Percentiles rank a stretch among this genome's conserved stretches.
phyloP scores from a whole-genome alignment of 2,797 vertebrate species.

The Notamacropus eugenii region DNA sequence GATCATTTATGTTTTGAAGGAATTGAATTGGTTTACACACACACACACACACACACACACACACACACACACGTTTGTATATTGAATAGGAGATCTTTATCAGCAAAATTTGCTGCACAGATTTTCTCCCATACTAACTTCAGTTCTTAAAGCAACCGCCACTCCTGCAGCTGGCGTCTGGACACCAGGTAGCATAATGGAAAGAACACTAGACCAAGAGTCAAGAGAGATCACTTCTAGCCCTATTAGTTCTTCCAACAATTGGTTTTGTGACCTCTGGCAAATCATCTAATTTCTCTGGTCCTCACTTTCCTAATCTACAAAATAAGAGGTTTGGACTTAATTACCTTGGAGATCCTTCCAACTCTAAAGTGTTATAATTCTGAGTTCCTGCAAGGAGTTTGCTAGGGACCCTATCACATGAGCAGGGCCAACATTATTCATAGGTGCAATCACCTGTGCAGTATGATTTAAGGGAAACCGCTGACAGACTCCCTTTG shows the following conservation, averaged over 20 bases:
- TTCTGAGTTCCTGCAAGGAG: background rate
- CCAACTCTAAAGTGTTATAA: background rate
- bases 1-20: background rate
- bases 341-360: background rate
- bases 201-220: background rate
- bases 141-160: background rate
- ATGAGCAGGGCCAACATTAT: background rate
- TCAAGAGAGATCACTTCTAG: background rate
- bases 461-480: background rate
- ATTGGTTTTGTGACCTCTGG: background rate
- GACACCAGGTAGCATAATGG: background rate
- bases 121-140: background rate
- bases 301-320: background rate
- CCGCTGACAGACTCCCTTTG: background rate
- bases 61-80: background rate
- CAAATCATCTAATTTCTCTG: background rate
- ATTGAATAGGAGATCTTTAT: background rate
- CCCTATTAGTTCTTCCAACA: background rate
- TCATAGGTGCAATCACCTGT: background rate
- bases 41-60: background rate
- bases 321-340: rapidly evolving
- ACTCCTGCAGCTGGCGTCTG: background rate
- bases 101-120: background rate
- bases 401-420: background rate
- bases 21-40: background rate